Evolutionary conservation across 2,113 vertebrate genomes (phyloP), one percentile per base, ranked within the genome.

Genomic region (Gopherus evgoodei): DNA sequence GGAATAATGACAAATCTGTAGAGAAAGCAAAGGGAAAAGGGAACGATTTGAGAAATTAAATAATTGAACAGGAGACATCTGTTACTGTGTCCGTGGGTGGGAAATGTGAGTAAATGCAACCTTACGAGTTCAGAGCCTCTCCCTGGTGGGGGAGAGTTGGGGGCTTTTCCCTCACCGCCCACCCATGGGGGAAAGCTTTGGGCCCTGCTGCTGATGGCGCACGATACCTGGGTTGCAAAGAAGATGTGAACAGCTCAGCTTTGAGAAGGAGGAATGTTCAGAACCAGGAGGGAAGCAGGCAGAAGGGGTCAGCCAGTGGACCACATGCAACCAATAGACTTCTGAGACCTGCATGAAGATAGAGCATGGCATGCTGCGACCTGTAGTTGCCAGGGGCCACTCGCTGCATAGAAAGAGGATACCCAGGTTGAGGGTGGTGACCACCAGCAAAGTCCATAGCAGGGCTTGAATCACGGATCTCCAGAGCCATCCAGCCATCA

Each of bases 31-130:
- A 87, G 95, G 96, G 94, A 93, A 81, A 97, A 97, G 88, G 52
- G 93, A 97, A 89, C 90, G 14, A 96, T 98, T 97, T 95, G 94
- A 91, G 81, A 89, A 78, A 83, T 92, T 97, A 75, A 96, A 97
- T 97, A 97, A 97, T 97, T 97, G 81, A 97, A 27, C 86, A 17
- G 81, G 69, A 94, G 88, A 72, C 93, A 85, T 94, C 96, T 95
- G 94, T 95, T 91, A 86, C 92, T 38, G 82, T 94, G 90, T 78
- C 24, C 14, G 92, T 86, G 38, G 93, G 0, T 10, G 96, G 78
- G 78, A 79, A 53, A 88, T 29, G 50, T 11, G n/a, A 75, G 81
- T 65, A n/a, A 84, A 79, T 11, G 31, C 62, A 82, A 47, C 59
- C 84, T 9, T 38, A 16, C 35, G 72, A 21, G 42, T 49, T 87